Evolutionary conservation across 1,140 invertebrate genomes (phyloP).

Genomic region (Ostrea edulis): DNA sequence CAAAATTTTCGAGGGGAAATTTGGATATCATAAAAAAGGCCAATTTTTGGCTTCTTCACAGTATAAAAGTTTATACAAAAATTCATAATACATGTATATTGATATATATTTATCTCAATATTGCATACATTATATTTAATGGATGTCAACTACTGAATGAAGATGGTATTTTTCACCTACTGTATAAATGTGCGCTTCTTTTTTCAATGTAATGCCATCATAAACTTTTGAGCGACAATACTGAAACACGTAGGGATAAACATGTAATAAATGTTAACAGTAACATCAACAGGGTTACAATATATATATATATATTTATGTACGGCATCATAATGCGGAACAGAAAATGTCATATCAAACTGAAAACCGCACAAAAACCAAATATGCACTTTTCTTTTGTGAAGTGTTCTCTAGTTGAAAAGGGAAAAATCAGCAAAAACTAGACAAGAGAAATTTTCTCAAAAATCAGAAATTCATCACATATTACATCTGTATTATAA

Average conservation of each 20-base stretch:
- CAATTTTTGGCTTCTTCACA: background rate
- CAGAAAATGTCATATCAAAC: background rate
- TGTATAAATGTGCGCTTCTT: background rate
- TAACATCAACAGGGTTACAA: slow-evolving; percentile 7
- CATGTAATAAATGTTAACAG: background rate
- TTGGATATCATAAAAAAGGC: background rate
- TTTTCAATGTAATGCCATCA: slow-evolving; percentile 12
- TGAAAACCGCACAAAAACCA: too few species aligned
- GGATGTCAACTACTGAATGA: background rate
- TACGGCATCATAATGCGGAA: background rate
- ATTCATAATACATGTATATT: background rate
- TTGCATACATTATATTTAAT: slow-evolving; percentile 1
- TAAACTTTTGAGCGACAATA: slow-evolving; percentile 28
- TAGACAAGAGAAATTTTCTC: too few species aligned
- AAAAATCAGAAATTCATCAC: too few species aligned
- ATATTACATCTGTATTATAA: background rate
- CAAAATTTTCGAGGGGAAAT: background rate
- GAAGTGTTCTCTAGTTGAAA: too few species aligned
- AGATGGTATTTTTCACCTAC: background rate
- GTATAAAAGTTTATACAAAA: background rate
- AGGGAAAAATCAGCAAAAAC: too few species aligned
- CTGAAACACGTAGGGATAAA: slow-evolving; percentile 31
- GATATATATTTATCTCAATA: background rate
- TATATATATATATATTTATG: background rate
- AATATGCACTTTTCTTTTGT: too few species aligned